A percentile compares a stretch with the other conserved stretches of the same genome.
These are phyloP conservation scores for Oncorhynchus masou DNA, from an alignment of 2,113 vertebrate species.

Conservation along the genomic window DNA sequence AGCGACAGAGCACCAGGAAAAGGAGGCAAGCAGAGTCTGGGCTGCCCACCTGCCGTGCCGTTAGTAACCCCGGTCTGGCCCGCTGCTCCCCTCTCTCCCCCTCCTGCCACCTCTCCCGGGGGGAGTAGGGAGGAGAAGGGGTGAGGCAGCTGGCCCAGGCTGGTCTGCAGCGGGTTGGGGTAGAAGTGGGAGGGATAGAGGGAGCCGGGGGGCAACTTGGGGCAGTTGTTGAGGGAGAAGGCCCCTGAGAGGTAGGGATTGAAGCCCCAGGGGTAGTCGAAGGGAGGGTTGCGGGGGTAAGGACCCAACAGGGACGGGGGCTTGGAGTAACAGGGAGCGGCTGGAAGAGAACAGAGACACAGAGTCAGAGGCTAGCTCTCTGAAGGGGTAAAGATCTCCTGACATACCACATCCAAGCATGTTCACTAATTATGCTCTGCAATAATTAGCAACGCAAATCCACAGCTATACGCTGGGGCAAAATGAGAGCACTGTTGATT, in stretches of 20 bases:
- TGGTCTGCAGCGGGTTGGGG: constrained; percentile 80
- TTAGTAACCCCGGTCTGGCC: constrained; percentile 70
- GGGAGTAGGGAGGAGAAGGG: constrained; percentile 77
- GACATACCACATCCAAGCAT: constrained; percentile 67
- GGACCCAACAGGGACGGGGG: constrained; percentile 84
- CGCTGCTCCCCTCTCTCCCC: constrained; percentile 57
- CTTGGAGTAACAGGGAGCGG: constrained; percentile 83
- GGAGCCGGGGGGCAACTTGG: constrained; percentile 85
- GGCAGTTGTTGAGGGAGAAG: constrained; percentile 83
- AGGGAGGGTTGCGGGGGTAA: constrained; percentile 79
- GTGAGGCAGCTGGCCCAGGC: constrained; percentile 81
- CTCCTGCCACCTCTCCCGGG: constrained; percentile 62
- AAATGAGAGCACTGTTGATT: constrained; percentile 33
- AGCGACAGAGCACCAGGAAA: constrained; percentile 65
- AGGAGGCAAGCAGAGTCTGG: constrained; percentile 66
- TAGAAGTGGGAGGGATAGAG: constrained; percentile 89
- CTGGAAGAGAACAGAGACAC: constrained; percentile 64
- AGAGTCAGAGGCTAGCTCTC: constrained; percentile 54
- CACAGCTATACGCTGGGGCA: constrained; percentile 49
- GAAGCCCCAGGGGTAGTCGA: constrained; percentile 90
- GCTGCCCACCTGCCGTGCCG: constrained; percentile 62
- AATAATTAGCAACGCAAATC: constrained; percentile 68
- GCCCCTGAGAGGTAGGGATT: constrained; percentile 86
- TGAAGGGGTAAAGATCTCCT: constrained; percentile 61
- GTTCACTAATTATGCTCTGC: constrained; percentile 63